A percentile compares a stretch with the other conserved stretches of the same genome.
These are phyloP conservation scores for Lochmaea capreae DNA, from an alignment of 2,888 invertebrate species.

Conservation along the genomic window DNA sequence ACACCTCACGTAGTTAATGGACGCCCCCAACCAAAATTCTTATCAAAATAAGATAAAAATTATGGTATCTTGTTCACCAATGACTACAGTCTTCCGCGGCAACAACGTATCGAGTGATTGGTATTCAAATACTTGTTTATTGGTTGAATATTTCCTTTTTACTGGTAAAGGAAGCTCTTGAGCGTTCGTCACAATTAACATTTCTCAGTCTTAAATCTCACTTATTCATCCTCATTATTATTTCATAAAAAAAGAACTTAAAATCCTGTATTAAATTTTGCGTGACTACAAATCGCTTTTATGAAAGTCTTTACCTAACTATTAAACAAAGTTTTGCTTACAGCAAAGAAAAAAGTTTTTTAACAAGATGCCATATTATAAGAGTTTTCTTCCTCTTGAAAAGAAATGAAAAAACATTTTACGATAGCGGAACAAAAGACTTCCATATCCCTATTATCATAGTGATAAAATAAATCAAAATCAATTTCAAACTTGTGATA, in stretches of 20 bases:
- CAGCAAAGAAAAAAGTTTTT: background rate
- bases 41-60: too few species aligned
- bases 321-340: background rate
- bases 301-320: background rate
- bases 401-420: background rate
- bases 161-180: too few species aligned
- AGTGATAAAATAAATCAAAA: conserved; percentile 30
- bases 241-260: background rate
- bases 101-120: too few species aligned
- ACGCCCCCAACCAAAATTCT: too few species aligned
- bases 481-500: conserved; percentile 20
- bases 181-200: too few species aligned
- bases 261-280: background rate
- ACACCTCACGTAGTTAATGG: too few species aligned
- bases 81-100: too few species aligned
- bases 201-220: too few species aligned
- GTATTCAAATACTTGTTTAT: too few species aligned
- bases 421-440: conserved; percentile 12
- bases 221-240: background rate
- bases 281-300: background rate
- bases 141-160: too few species aligned
- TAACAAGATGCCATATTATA: conserved; percentile 12
- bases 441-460: conserved; percentile 13
- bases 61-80: too few species aligned
- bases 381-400: conserved; percentile 2